Percentiles rank a stretch among this genome's conserved stretches.
Conservation (phyloP, 2,797 vertebrate species). For the Poecilia wingei region DNA sequence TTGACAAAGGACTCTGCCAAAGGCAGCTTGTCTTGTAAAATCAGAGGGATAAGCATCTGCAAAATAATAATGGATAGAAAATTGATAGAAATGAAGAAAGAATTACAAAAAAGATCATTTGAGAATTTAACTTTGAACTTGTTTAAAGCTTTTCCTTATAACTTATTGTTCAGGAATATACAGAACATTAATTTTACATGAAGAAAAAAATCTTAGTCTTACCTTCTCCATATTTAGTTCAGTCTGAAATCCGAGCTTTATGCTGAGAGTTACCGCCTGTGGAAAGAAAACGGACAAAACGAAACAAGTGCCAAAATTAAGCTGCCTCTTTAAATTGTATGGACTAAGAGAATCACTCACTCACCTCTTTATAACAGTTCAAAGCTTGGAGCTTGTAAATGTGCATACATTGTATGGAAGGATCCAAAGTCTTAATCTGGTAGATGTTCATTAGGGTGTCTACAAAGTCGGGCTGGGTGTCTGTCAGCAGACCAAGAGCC, state of each 20-base stretch:
- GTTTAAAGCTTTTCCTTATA: not conserved
- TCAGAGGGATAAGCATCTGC: constrained; percentile 81
- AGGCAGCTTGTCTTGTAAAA: constrained; percentile 77
- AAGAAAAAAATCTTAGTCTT: constrained; percentile 31
- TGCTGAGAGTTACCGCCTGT: constrained; percentile 72
- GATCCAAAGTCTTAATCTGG: constrained; percentile 72
- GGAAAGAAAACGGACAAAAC: not conserved
- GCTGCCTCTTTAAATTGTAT: not conserved
- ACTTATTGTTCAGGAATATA: not conserved
- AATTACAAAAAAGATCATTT: not conserved
- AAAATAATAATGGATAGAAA: constrained; percentile 1
- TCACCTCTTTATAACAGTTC: constrained; percentile 75
- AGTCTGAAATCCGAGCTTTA: constrained; percentile 75
- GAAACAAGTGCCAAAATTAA: not conserved
- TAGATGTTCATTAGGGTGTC: constrained; percentile 74
- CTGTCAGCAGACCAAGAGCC: constrained; percentile 70
- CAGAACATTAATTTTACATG: not conserved
- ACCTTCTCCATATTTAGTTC: constrained; percentile 82
- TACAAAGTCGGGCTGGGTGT: constrained; percentile 60
- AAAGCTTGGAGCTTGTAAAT: constrained; percentile 61
- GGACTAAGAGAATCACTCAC: not conserved
- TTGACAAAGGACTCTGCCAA: constrained; percentile 76
- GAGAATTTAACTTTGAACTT: not conserved
- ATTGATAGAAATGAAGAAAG: not conserved
- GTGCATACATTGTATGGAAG: constrained; percentile 56